Conservation (phyloP, 2,797 vertebrate species). For the Philypnodon macrostomus region DNA sequence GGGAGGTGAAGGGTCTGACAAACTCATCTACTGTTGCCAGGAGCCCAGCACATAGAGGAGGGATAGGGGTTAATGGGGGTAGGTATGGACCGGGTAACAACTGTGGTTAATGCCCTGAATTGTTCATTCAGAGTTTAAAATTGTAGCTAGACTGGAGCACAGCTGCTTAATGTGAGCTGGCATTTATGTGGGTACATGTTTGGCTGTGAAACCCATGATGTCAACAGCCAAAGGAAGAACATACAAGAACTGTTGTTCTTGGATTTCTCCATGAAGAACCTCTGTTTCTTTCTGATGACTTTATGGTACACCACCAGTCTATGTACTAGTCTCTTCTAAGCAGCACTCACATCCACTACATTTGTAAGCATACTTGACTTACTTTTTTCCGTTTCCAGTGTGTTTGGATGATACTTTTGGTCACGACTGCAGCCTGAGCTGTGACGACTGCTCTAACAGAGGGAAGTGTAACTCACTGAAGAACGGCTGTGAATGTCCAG, state of each 20-base stretch:
- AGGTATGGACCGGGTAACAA: too few species aligned
- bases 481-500: conserved; percentile 80
- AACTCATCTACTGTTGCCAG: conserved; percentile 30
- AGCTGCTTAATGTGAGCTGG: conserved; percentile 29
- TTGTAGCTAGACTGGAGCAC: conserved; percentile 13
- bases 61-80: too few species aligned
- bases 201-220: too few species aligned
- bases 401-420: conserved; percentile 90
- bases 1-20: conserved; percentile 38
- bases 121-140: conserved; percentile 22
- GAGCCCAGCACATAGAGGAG: conserved; percentile 37
- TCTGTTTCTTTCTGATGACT: not conserved
- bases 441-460: conserved; percentile 86
- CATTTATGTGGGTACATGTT: too few species aligned
- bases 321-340: too few species aligned
- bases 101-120: conserved; percentile 30
- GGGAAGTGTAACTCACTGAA: conserved; percentile 75
- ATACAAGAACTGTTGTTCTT: not conserved
- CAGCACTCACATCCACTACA: too few species aligned
- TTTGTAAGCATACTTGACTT: not conserved
- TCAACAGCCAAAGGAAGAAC: not conserved
- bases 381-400: conserved; percentile 65
- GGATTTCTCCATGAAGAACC: not conserved
- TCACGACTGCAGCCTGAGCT: conserved; percentile 89
- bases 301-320: too few species aligned